Evolutionary conservation across 2,797 vertebrate genomes (phyloP).

Genomic region (Sarcophilus harrisii): DNA sequence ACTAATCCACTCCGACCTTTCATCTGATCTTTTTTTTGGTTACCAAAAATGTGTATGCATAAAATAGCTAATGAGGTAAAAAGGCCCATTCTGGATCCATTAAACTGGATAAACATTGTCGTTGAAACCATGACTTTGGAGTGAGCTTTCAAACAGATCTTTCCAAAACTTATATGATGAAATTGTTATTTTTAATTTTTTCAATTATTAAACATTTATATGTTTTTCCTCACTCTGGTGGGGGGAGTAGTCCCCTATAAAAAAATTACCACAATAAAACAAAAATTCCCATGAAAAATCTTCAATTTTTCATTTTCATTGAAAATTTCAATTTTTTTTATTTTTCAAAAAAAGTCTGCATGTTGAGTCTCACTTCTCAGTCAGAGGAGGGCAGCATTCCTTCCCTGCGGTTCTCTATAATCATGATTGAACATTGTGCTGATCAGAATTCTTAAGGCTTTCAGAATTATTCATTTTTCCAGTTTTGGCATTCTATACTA

Average conservation of each 20-base stretch:
- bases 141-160: rapidly evolving
- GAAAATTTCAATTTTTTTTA: no score
- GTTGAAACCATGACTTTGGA: background rate
- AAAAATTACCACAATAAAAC: background rate
- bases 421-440: background rate
- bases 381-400: background rate
- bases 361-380: background rate
- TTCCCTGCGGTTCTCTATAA: background rate
- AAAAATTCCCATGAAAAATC: background rate
- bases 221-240: background rate
- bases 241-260: background rate
- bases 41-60: background rate
- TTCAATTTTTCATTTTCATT: background rate
- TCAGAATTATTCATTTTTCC: background rate
- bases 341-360: background rate
- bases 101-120: background rate
- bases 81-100: background rate
- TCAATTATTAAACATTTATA: background rate
- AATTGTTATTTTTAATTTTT: background rate
- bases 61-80: background rate
- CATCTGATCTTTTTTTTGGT: background rate
- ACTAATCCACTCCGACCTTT: background rate
- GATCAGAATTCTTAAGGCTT: background rate
- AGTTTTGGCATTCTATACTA: background rate
- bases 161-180: rapidly evolving